Percentiles rank a stretch among this genome's conserved stretches.
Evolutionary conservation across 37 sponge, comb jelly and placozoan genomes (phyloP).

Genomic region (Beroe ovata): DNA sequence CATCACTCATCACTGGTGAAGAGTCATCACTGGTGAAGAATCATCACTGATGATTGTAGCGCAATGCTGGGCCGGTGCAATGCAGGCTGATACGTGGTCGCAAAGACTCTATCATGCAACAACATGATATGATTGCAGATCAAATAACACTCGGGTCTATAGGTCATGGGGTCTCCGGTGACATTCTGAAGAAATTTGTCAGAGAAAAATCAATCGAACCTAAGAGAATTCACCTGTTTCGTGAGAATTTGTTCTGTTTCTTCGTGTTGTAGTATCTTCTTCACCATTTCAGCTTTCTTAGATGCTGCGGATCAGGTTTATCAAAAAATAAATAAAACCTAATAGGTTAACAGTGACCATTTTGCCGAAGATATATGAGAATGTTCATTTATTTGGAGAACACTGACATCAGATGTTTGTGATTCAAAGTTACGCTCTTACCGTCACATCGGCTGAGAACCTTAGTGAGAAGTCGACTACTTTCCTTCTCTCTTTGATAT

Average conservation of each 20-base stretch:
- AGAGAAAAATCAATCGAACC: no score
- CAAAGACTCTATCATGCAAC: no score
- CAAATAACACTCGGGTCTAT: neutral
- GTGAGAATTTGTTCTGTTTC: constrained; percentile 32
- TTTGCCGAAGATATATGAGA: no score
- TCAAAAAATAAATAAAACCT: neutral
- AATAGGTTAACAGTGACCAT: no score
- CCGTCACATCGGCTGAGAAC: constrained; percentile 14
- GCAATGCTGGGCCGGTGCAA: no score
- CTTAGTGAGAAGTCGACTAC: neutral
- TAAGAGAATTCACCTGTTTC: constrained; percentile 13
- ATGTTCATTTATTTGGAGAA: no score
- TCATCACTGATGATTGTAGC: no score
- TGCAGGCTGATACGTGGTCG: no score
- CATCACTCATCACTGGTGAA: no score
- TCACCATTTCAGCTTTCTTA: constrained; percentile 31
- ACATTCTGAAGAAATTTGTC: neutral
- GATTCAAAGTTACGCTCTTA: no score
- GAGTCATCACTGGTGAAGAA: no score
- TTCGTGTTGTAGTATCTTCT: constrained; percentile 20
- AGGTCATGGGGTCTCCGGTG: neutral
- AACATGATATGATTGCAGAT: no score
- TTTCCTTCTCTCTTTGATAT: constrained; percentile 38
- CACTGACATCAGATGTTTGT: neutral
- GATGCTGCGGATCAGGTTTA: constrained; percentile 6